Evolutionary conservation across 2,888 invertebrate genomes (phyloP), one percentile per base, ranked within the genome.

Genomic region (Hypomecis atomaria): DNA sequence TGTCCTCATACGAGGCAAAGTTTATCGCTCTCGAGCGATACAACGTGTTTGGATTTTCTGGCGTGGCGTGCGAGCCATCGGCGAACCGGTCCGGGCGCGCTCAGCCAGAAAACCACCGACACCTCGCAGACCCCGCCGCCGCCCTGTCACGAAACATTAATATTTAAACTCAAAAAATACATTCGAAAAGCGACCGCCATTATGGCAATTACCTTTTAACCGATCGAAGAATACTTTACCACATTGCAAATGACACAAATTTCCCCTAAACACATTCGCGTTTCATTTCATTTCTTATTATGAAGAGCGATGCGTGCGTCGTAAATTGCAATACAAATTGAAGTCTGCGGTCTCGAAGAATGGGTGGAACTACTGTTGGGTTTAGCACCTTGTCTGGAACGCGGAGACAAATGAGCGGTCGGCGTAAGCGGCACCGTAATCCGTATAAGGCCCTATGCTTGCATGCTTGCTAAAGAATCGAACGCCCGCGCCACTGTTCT

Each of bases 91-190:
- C 90, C 78, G 82, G 71, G 83, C 81, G 89, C 92, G 87, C 87
- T 89, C 88, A 86, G 84, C 88, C 92, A 91, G 91, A 92, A 92
- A 92, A 90, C 90, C 90, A 84, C 89, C 86, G 86, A 90, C 92
- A 90, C 92, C 90, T 90, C 86, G 83, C 85, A 75, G 75, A 78
- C 78, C 75, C 72, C 76, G 72, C 77, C 82, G 78, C 82, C 85
- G 82, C 86, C 87, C 84, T 90, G 90, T 90, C 91, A 90, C 89
- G 90, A 90, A 87, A 89, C 88, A 92, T 91, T 90, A 89, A 89
- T 86, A 89, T 89, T 91, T 85, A 85, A 88, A 86, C 84, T 83
- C 76, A 77, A 85, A 85, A 84, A 86, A 83, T 82, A 83, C 81
- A 83, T 79, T 81, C 72, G 74, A 86, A 87, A 87, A 82, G 76